Base-by-base conservation (phyloP, 2,113 vertebrate genomes). In the Lethenteron camtschaticum region DNA sequence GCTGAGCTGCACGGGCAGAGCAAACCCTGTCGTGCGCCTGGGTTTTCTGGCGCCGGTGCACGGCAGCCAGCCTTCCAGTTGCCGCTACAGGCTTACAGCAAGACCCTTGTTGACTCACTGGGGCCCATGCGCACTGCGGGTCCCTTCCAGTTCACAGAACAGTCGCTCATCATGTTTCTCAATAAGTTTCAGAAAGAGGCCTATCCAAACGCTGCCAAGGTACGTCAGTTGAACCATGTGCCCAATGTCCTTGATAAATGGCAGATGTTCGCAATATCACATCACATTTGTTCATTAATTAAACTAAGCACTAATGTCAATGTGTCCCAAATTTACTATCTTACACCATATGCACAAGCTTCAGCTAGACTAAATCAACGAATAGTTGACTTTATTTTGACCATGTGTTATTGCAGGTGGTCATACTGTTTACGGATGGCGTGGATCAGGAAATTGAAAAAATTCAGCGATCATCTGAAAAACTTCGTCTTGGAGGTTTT, bases 401-500 rank as follows among this genome's bases (percentile, higher is more conserved):
- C 41, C 41, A 41, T 41, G 41, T 41, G 5, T 24, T 66, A 9
- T n/a, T 11, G n/a, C 24, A 66, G 63, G 63, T 66, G n/a, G 63
- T 66, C 9, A 16, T 66, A n/a, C 24, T 66, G 24, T 66, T 66
- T n/a, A 66, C n/a, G n/a, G 63, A 66, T 11, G 63, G 63, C 63
- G n/a, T 66, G n/a, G 63, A 66, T 24, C n/a, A 66, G 24, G 10
- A 66, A 16, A 16, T 66, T 9, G 9, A 66, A 24, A 11, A 66
- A 8, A 66, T 66, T 9, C n/a, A 66, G 63, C 24, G n/a, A 24
- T n/a, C 63, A 9, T 66, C 63, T n/a, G n/a, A 66, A 24, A 66
- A 66, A 66, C 63, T 66, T n/a, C 63, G 63, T 66, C 63, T 66
- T 66, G n/a, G 24, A 66, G 63, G 63, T 66, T 41, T 41, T 41